Percentiles rank a stretch among this genome's conserved stretches.
These are phyloP conservation scores for Pipra filicauda DNA, from an alignment of 2,113 vertebrate species.

Conservation along the genomic window DNA sequence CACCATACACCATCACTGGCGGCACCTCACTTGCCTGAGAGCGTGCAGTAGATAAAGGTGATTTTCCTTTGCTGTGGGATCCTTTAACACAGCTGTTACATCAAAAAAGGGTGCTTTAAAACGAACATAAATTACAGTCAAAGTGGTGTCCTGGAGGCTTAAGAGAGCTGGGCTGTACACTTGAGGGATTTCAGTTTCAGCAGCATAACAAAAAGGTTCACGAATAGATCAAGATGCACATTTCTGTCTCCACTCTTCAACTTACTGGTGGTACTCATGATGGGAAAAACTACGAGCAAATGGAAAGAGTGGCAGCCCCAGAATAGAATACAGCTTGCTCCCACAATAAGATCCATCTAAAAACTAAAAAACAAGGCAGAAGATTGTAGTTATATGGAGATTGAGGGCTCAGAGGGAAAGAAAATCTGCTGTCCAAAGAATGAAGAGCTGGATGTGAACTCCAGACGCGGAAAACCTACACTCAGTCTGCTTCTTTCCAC, in stretches of 20 bases:
- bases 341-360: not conserved
- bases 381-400: rapidly evolving
- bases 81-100: not conserved
- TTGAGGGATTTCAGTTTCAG: not conserved
- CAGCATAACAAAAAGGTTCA: not conserved
- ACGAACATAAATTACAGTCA: not conserved
- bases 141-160: not conserved
- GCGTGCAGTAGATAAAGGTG: not conserved
- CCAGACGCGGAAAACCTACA: not conserved
- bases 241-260: not conserved
- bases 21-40: not conserved
- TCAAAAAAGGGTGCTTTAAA: not conserved
- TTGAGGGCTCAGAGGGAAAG: not conserved
- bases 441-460: not conserved
- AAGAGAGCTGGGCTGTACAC: not conserved
- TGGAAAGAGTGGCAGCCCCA: rapidly evolving
- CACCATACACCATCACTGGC: rapidly evolving
- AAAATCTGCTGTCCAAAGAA: not conserved
- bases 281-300: not conserved
- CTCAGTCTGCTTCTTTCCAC: not conserved
- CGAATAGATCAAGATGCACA: rapidly evolving
- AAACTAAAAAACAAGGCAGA: not conserved
- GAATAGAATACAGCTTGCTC: not conserved
- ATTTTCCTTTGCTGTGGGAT: not conserved
- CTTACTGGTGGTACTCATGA: not conserved